Conservation (phyloP, 2,888 invertebrate species). For the Glaucopsyche alexis region DNA sequence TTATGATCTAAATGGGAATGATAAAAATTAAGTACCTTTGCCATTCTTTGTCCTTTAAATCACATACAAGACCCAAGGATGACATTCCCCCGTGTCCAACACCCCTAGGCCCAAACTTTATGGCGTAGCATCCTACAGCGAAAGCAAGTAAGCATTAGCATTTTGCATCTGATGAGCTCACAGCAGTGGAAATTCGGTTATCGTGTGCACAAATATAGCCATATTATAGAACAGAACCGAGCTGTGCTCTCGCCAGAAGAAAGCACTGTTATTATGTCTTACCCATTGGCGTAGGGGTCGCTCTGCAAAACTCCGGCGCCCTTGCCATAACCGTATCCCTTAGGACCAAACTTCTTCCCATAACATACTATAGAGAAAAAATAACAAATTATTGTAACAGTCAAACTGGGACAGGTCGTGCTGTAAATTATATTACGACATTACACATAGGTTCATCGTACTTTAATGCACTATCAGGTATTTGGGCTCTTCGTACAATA, state of each 20-base stretch:
- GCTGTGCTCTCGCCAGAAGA: conserved; percentile 70
- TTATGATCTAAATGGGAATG: conserved; percentile 45
- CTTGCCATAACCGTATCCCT: conserved; percentile 98
- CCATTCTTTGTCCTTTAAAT: conserved; percentile 88
- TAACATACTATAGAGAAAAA: conserved; percentile 89
- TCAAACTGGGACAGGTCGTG: conserved; percentile 36
- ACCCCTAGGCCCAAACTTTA: conserved; percentile 96
- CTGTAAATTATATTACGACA: conserved; percentile 34
- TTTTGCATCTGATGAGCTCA: conserved; percentile 59
- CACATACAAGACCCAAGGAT: conserved; percentile 90
- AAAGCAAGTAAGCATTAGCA: conserved; percentile 71
- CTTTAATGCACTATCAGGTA: conserved; percentile 23
- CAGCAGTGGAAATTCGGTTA: conserved; percentile 44
- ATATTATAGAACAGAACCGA: conserved; percentile 39
- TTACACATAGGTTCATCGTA: conserved; percentile 27
- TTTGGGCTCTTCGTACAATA: not conserved
- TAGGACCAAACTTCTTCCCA: conserved; percentile 97
- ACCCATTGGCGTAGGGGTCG: conserved; percentile 92
- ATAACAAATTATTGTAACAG: conserved; percentile 48
- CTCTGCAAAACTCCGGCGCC: conserved; percentile 96
- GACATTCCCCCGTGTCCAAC: conserved; percentile 95
- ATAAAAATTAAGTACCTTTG: conserved; percentile 81
- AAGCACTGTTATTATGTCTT: conserved; percentile 62
- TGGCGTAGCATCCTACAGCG: conserved; percentile 94
- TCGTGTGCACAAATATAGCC: conserved; percentile 30